Conservation (phyloP, 2,888 invertebrate species). For the Heterodera filipjevi region DNA sequence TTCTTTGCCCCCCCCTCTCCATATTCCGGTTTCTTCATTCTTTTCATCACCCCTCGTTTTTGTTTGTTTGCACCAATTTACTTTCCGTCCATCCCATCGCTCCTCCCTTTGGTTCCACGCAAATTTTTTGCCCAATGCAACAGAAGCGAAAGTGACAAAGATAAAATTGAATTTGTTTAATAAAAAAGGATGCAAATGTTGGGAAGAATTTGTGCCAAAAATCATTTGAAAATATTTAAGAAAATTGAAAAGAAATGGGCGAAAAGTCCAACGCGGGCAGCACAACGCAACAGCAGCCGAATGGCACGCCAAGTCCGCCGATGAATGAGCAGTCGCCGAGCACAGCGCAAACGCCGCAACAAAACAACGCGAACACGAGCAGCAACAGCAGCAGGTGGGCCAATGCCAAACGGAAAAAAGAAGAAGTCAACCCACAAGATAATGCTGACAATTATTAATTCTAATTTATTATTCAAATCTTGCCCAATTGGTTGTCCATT, state of each 20-base stretch:
- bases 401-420: too few species aligned
- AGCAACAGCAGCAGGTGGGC: neutral
- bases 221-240: neutral
- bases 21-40: neutral
- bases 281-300: slow-evolving; percentile 3
- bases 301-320: slow-evolving; percentile 23
- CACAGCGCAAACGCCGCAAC: neutral
- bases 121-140: neutral
- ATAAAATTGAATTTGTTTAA: neutral
- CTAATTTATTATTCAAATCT: too few species aligned
- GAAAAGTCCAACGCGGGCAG: neutral
- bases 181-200: neutral
- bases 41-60: neutral
- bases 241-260: neutral
- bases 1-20: too few species aligned
- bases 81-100: slow-evolving; percentile 1
- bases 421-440: too few species aligned
- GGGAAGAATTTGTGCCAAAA: neutral
- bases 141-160: neutral
- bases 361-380: neutral
- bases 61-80: slow-evolving; percentile 7
- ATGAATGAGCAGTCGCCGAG: slow-evolving; percentile 28
- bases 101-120: neutral
- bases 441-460: too few species aligned
- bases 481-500: too few species aligned